A percentile compares a stretch with the other conserved stretches of the same genome.
Evolutionary conservation across 2,888 invertebrate genomes (phyloP).

Genomic region (Ligdia adustata): DNA sequence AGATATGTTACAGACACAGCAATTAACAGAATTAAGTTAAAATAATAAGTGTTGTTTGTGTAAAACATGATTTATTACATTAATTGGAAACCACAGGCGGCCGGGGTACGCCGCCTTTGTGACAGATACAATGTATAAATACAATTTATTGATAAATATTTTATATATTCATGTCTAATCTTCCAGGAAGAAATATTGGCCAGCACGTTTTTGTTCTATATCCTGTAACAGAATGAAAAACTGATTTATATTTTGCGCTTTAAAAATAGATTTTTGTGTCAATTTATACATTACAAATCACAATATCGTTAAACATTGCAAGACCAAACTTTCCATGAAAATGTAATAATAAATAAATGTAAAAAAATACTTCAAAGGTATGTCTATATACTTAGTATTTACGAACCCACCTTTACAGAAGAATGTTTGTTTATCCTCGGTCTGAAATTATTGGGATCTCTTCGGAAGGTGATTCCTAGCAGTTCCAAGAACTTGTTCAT

Average conservation of each 20-base stretch:
- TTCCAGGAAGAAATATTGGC: slow-evolving; percentile 99
- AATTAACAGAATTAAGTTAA: slow-evolving; percentile 25
- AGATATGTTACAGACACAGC: slow-evolving; percentile 2
- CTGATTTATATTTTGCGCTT: no score
- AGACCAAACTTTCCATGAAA: no score
- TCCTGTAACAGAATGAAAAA: slow-evolving; percentile 85
- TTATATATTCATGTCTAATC: slow-evolving; percentile 84
- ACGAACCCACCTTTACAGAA: slow-evolving; percentile 92
- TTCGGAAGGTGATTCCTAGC: slow-evolving; percentile 97
- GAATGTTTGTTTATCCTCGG: slow-evolving; percentile 98
- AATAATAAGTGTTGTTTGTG: slow-evolving; percentile 55
- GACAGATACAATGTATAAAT: slow-evolving; percentile 68
- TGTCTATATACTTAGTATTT: no score
- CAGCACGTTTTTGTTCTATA: slow-evolving; percentile 97
- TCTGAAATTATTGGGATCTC: slow-evolving; percentile 99
- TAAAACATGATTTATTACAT: slow-evolving; percentile 81
- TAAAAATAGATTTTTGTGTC: no score
- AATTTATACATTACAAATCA: no score
- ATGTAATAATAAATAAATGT: no score
- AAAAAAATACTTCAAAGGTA: no score
- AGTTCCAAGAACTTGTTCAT: slow-evolving; percentile 99
- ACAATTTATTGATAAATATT: slow-evolving; percentile 41
- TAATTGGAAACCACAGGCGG: slow-evolving; percentile 71
- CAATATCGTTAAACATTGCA: no score
- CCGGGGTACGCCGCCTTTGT: slow-evolving; percentile 55